Evolutionary conservation across 2,888 invertebrate species (phyloP).

Genomic region (Galerucella pusilla): DNA sequence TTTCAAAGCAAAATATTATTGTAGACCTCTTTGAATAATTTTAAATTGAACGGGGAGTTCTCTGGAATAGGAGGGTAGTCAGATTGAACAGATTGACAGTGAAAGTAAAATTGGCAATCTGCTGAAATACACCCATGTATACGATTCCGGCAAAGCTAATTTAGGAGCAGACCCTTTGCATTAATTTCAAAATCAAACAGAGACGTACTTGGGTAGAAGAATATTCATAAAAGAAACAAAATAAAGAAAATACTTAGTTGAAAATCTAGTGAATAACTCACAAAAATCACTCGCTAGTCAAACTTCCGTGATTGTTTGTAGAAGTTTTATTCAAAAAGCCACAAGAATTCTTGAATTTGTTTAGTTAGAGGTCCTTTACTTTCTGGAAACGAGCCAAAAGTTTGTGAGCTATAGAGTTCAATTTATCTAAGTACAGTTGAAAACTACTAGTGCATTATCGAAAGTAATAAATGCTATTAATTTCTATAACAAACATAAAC

Average conservation of each 20-base stretch:
- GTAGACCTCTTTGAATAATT: background rate
- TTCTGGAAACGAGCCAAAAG: background rate
- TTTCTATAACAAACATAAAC: constrained; percentile 9
- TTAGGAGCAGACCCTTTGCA: background rate
- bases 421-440: constrained; percentile 14
- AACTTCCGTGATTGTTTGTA: background rate
- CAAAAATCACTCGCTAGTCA: too few relatives aligned
- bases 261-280: too few relatives aligned
- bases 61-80: background rate
- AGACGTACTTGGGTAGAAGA: background rate
- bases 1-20: background rate
- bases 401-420: background rate
- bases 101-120: background rate
- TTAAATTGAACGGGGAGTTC: background rate
- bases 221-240: too few relatives aligned
- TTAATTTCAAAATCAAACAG: background rate
- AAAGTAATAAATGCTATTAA: constrained; percentile 12
- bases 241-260: too few relatives aligned
- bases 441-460: background rate
- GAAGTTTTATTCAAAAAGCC: background rate
- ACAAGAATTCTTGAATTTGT: background rate
- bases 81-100: constrained; percentile 4
- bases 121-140: background rate
- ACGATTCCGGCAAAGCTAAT: constrained; percentile 2
- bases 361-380: background rate